phyloP scores from a whole-genome alignment of 2,888 invertebrate species.

The Caenorhabditis sp. region DNA sequence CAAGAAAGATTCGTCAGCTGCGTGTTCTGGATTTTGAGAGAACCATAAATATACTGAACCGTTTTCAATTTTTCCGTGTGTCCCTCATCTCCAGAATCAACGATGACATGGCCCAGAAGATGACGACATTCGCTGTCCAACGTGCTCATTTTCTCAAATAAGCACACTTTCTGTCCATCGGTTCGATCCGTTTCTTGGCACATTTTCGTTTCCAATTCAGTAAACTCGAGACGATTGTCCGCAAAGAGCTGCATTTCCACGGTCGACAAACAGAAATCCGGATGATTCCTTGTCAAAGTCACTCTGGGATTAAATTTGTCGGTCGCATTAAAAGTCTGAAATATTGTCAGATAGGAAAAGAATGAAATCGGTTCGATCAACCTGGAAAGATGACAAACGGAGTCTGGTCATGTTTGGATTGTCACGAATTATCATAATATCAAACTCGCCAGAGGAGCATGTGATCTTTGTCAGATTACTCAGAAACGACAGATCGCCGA shows the following conservation, averaged over 20 bases:
- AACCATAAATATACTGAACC: background rate
- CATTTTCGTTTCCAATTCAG: too few relatives aligned
- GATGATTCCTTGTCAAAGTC: background rate
- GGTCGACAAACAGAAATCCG: slow-evolving; percentile 15
- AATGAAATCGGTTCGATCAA: background rate
- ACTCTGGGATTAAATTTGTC: background rate
- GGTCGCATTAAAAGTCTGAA: background rate
- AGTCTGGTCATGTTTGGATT: slow-evolving; percentile 17
- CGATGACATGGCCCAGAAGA: background rate
- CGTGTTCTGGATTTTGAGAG: background rate
- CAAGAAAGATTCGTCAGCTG: background rate
- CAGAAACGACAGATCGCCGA: background rate
- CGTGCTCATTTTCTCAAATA: slow-evolving; percentile 21
- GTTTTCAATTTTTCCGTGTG: slow-evolving; percentile 12
- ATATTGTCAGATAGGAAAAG: background rate
- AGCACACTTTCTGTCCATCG: slow-evolving; percentile 6
- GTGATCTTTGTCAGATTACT: background rate
- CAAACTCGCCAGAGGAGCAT: background rate
- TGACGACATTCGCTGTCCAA: slow-evolving; percentile 13
- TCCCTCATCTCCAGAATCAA: slow-evolving; percentile 10
- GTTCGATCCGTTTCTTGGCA: background rate
- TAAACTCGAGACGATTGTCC: too few relatives aligned
- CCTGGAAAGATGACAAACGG: background rate
- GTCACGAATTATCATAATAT: background rate
- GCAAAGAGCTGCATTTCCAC: slow-evolving; percentile 6